These are phyloP conservation scores for Neoaliturus tenellus DNA, from an alignment of 2,888 invertebrate species.

Conservation along the genomic window DNA sequence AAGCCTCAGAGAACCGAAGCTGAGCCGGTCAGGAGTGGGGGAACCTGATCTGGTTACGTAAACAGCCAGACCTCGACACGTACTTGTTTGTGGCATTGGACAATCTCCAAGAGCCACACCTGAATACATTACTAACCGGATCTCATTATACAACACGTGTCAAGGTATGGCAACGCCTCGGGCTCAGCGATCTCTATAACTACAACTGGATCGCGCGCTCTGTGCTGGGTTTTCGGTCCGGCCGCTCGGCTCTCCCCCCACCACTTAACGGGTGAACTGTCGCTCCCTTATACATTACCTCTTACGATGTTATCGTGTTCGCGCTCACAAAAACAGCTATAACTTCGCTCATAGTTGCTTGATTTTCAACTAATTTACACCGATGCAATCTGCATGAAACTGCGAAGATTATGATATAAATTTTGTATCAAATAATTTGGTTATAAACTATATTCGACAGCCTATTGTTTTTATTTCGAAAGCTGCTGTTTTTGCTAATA, in stretches of 20 bases:
- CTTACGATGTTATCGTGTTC: not conserved
- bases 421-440: not conserved
- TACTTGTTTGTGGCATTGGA: too few species aligned
- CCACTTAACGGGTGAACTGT: too few species aligned
- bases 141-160: too few species aligned
- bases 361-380: not conserved
- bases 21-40: too few species aligned
- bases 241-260: not conserved
- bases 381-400: not conserved
- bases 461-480: not conserved
- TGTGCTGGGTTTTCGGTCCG: not conserved
- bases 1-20: too few species aligned
- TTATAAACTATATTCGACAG: not conserved
- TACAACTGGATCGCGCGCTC: not conserved
- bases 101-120: too few species aligned
- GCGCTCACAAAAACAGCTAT: not conserved
- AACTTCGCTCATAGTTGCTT: not conserved
- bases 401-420: not conserved
- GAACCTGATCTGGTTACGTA: too few species aligned
- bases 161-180: too few species aligned
- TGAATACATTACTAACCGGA: too few species aligned
- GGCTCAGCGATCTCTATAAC: not conserved
- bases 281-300: not conserved
- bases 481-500: not conserved
- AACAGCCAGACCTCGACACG: too few species aligned